These are phyloP conservation scores for Cololabis saira DNA, from an alignment of 2,113 vertebrate species.

Conservation along the genomic window DNA sequence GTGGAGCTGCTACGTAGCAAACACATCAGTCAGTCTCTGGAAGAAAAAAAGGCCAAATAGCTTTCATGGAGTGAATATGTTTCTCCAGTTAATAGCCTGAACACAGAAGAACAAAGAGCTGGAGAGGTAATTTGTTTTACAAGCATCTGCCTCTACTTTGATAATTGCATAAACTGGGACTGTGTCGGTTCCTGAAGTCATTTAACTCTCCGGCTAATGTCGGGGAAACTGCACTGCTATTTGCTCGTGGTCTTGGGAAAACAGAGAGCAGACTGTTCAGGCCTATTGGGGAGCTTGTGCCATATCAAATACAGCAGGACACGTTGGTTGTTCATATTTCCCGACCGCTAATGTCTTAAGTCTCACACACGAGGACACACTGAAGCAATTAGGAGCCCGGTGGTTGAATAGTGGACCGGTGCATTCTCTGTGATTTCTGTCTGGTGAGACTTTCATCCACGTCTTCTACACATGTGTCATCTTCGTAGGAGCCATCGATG, in stretches of 20 bases:
- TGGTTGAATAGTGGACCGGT: slow-evolving; percentile 68
- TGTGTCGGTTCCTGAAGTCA: neutral
- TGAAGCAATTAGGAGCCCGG: slow-evolving; percentile 78
- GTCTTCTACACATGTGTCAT: slow-evolving; percentile 56
- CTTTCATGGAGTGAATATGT: neutral
- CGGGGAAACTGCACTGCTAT: slow-evolving; percentile 28
- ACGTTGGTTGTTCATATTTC: slow-evolving; percentile 59
- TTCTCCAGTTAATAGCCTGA: neutral
- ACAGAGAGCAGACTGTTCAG: slow-evolving; percentile 5
- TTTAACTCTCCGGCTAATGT: slow-evolving; percentile 8
- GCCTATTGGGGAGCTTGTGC: slow-evolving; percentile 18
- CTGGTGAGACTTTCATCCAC: slow-evolving; percentile 56
- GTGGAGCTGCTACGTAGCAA: neutral
- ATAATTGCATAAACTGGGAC: slow-evolving; percentile 6
- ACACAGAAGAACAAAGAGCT: neutral
- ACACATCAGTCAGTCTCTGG: neutral
- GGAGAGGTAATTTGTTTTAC: neutral
- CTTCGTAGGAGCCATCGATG: slow-evolving; percentile 42
- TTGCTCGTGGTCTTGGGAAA: slow-evolving; percentile 33
- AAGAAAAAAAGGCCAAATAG: no score
- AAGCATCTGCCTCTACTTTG: neutral
- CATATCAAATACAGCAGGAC: slow-evolving; percentile 55
- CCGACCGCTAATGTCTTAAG: slow-evolving; percentile 55
- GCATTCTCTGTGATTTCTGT: slow-evolving; percentile 68
- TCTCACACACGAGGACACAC: slow-evolving; percentile 57